Conservation (phyloP, 1,140 invertebrate species). For the Anastrepha obliqua region DNA sequence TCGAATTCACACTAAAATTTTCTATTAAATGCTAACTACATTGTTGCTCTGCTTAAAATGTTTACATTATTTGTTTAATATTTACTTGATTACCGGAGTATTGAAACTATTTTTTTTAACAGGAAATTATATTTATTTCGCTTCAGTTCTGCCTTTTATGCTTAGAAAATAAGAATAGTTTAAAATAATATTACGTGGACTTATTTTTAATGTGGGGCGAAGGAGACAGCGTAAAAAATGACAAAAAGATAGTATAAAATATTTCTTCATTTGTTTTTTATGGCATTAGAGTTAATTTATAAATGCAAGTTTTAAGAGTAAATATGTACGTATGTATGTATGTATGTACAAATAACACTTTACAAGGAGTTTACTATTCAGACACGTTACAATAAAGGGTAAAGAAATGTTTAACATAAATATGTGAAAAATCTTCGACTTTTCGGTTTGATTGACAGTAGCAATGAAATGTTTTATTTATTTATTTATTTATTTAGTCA, state of each 20-base stretch:
- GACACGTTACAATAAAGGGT: background rate
- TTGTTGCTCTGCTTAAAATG: constrained; percentile 18
- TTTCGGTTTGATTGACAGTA: too few relatives aligned
- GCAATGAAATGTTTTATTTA: too few relatives aligned
- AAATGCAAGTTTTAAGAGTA: background rate
- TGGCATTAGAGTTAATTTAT: background rate
- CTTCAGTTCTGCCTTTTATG: background rate
- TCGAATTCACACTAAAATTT: constrained; percentile 26
- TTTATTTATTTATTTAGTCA: too few relatives aligned
- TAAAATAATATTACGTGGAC: background rate
- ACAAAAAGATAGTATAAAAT: background rate
- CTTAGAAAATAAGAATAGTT: background rate
- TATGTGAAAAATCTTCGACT: too few relatives aligned
- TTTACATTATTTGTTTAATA: background rate
- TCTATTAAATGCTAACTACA: constrained; percentile 38
- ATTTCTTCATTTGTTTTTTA: background rate
- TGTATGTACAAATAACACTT: background rate
- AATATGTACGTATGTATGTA: background rate
- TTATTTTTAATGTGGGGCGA: background rate
- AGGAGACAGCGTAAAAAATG: background rate
- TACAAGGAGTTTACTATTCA: background rate
- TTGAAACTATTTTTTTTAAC: background rate
- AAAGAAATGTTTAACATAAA: background rate
- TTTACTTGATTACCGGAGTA: constrained; percentile 7
- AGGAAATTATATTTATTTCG: too few relatives aligned